These are phyloP conservation scores for Drosophila fuyamai DNA, from an alignment of 1,140 invertebrate genomes.

Conservation along the genomic window DNA sequence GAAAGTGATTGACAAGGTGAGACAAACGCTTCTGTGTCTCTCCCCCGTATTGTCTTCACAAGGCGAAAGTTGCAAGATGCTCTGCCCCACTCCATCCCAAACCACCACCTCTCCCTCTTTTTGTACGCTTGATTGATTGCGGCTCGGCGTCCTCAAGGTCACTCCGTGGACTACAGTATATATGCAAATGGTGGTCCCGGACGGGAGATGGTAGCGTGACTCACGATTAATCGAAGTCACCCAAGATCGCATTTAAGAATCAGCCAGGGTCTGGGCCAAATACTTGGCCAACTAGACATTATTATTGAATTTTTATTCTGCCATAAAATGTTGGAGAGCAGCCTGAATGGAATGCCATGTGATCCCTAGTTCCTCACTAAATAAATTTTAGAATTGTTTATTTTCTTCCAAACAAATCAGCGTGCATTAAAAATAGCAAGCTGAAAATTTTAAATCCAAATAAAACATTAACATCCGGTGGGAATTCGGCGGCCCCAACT, in stretches of 20 bases:
- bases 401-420: constrained; percentile 80
- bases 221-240: constrained; percentile 27
- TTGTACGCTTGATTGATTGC: constrained; percentile 71
- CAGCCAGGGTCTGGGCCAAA: constrained; percentile 24
- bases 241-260: constrained; percentile 17
- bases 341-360: constrained; percentile 31
- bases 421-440: constrained; percentile 71
- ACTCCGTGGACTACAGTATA: constrained; percentile 53
- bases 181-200: constrained; percentile 49
- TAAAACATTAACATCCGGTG: constrained; percentile 79
- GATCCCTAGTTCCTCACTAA: constrained; percentile 57
- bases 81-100: constrained; percentile 3
- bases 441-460: constrained; percentile 47
- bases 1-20: constrained; percentile 66
- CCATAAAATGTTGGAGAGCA: constrained; percentile 56
- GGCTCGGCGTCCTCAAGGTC: constrained; percentile 67
- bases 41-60: constrained; percentile 27
- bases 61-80: constrained; percentile 46
- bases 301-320: constrained; percentile 74
- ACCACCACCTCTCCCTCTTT: not conserved
- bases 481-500: constrained; percentile 14
- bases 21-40: constrained; percentile 38
- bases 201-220: constrained; percentile 3
- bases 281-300: constrained; percentile 56
- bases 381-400: constrained; percentile 80